These are phyloP conservation scores for Desmophyllum pertusum DNA, from an alignment of 92 coral and sea anemone genomes.

Conservation along the genomic window DNA sequence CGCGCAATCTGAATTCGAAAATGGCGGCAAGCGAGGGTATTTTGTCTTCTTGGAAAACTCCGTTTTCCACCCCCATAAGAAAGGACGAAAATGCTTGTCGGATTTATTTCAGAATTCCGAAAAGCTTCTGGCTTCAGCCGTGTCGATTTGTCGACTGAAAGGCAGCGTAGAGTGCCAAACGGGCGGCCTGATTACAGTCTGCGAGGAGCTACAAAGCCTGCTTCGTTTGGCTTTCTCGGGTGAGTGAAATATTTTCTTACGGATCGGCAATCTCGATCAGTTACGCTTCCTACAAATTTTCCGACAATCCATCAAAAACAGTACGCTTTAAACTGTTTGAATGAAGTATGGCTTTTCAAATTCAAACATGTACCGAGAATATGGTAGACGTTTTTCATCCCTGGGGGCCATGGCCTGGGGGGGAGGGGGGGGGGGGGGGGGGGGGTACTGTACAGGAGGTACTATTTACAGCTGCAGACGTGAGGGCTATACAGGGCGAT, in stretches of 20 bases:
- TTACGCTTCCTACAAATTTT: not conserved
- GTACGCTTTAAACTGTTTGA: too few relatives aligned
- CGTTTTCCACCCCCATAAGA: constrained; percentile 81
- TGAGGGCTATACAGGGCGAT: too few relatives aligned
- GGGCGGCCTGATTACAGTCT: constrained; percentile 93
- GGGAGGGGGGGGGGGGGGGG: too few relatives aligned
- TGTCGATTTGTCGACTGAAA: constrained; percentile 95
- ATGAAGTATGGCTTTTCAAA: too few relatives aligned
- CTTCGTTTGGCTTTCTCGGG: constrained; percentile 90
- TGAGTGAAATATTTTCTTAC: constrained; percentile 17
- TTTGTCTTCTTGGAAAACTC: constrained; percentile 67
- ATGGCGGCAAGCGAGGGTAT: constrained; percentile 83
- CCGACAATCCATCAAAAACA: not conserved
- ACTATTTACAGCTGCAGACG: too few relatives aligned
- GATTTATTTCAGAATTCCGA: constrained; percentile 90
- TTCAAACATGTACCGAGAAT: too few relatives aligned
- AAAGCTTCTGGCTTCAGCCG: constrained; percentile 96
- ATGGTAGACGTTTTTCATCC: too few relatives aligned
- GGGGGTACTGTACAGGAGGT: too few relatives aligned
- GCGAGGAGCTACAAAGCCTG: constrained; percentile 93
- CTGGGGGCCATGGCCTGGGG: too few relatives aligned
- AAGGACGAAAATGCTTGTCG: constrained; percentile 66
- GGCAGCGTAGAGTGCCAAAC: constrained; percentile 98
- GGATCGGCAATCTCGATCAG: not conserved
- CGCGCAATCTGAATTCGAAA: constrained; percentile 43